Evolutionary conservation across 2,888 invertebrate genomes (phyloP), one percentile per base, ranked within the genome.

Genomic region (Flabesymbios commensalis): DNA sequence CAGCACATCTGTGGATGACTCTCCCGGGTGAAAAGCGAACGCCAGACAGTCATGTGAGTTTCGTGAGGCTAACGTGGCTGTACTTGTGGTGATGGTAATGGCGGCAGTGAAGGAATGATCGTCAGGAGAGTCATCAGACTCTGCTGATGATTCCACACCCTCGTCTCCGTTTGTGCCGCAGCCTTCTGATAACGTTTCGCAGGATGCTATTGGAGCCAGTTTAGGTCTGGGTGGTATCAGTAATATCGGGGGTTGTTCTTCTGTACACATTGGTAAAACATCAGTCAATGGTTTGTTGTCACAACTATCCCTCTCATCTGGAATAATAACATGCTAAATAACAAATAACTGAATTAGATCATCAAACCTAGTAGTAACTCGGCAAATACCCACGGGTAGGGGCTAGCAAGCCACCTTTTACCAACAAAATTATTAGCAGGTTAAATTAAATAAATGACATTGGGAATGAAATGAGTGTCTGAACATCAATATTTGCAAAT

Each of bases 151-250:
- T 42, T 24, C 45, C 42, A 55, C 42, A 48, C 31, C 31, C 32
- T 58, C 45, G 28, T 65, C 57, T 14, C 52, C 28, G 14, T 57
- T 41, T n/a, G 60, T 26, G 28, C 61, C 63, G 3, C 52, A 33
- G 29, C 59, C 58, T 57, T 81, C 81, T 52, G 75, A 73, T 19
- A 82, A 69, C 1, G 80, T 81, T 60, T 82, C 82, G 63, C 78
- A 81, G 1, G 78, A 78, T 1, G 82, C 82, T 3, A 82, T 80
- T n/a, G 82, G 82, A 26, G 82, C 82, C 42, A 79, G 72, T 59
- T 76, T 78, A 33, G 70, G 67, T 54, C 71, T 72, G 5, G 76
- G 74, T 10, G 76, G 71, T 24, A 60, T 58, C 36, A 61, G 52
- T 19, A 61, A 39, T 28, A 36, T 59, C n/a, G 55, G 5, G 2